phyloP scores from a whole-genome alignment of 2,888 invertebrate genomes.

The Balanococcus diminutus region DNA sequence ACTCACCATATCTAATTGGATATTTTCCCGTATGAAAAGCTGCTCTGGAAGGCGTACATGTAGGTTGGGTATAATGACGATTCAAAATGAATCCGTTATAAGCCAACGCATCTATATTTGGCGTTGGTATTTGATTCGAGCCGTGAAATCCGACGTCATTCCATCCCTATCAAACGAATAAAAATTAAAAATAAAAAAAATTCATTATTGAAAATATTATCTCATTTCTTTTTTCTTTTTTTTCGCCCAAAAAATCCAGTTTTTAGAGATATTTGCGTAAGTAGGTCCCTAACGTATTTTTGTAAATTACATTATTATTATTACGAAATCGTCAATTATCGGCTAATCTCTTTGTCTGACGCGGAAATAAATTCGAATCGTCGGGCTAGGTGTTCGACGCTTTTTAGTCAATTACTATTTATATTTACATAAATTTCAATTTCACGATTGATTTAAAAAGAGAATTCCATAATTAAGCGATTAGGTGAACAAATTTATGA shows the following conservation, averaged over 20 bases:
- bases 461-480: not conserved
- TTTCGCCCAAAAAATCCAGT: not conserved
- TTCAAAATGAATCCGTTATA: conserved; percentile 82
- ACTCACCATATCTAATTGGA: conserved; percentile 79
- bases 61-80: conserved; percentile 87
- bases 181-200: not conserved
- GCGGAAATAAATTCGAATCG: not conserved
- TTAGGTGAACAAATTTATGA: no score
- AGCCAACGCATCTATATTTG: conserved; percentile 88
- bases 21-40: conserved; percentile 91
- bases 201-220: no score
- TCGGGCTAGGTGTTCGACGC: not conserved
- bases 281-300: no score
- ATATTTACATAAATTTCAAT: not conserved
- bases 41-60: conserved; percentile 88
- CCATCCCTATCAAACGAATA: conserved; percentile 79
- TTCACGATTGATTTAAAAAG: not conserved
- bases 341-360: not conserved
- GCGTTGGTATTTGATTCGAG: conserved; percentile 85
- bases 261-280: not conserved
- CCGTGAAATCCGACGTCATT: conserved; percentile 94
- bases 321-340: not conserved
- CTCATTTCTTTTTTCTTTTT: no score
- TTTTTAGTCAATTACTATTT: not conserved
- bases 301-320: no score